Evolutionary conservation across 2,888 invertebrate species (phyloP).

Genomic region (Polyommatus icarus): DNA sequence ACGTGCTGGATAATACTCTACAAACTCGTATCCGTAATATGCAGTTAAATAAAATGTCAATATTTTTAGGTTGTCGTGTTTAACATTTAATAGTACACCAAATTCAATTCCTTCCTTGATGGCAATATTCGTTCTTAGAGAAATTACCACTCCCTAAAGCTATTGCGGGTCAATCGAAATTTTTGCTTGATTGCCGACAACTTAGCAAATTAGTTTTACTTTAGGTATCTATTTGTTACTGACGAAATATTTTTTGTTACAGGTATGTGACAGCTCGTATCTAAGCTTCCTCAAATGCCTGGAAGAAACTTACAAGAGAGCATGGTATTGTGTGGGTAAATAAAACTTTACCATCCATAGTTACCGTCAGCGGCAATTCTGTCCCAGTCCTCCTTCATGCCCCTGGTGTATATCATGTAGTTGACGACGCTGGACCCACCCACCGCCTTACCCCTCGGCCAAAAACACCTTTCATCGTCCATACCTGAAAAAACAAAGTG

Average conservation of each 20-base stretch:
- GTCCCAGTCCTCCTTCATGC: conserved; percentile 83
- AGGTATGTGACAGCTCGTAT: background rate
- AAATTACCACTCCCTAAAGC: too few species aligned
- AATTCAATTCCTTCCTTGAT: too few species aligned
- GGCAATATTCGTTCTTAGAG: too few species aligned
- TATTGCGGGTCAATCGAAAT: too few species aligned
- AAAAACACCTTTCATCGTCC: conserved; percentile 63
- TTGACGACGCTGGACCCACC: conserved; percentile 78
- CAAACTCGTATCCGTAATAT: too few species aligned
- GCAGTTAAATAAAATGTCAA: too few species aligned
- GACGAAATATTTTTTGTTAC: background rate
- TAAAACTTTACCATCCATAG: conserved; percentile 80
- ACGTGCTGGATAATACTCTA: too few species aligned
- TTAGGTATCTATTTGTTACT: background rate
- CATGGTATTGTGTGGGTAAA: background rate
- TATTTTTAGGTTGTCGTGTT: too few species aligned
- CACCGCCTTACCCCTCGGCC: conserved; percentile 75
- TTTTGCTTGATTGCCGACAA: too few species aligned
- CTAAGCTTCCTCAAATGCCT: background rate
- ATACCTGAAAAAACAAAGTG: conserved; percentile 53
- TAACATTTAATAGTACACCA: too few species aligned
- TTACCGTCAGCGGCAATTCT: conserved; percentile 83
- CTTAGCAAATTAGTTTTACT: too few species aligned
- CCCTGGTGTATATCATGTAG: conserved; percentile 84
- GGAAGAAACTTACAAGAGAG: background rate